Base-by-base conservation (phyloP, 2,888 invertebrate genomes). In the Heliconius cydno region DNA sequence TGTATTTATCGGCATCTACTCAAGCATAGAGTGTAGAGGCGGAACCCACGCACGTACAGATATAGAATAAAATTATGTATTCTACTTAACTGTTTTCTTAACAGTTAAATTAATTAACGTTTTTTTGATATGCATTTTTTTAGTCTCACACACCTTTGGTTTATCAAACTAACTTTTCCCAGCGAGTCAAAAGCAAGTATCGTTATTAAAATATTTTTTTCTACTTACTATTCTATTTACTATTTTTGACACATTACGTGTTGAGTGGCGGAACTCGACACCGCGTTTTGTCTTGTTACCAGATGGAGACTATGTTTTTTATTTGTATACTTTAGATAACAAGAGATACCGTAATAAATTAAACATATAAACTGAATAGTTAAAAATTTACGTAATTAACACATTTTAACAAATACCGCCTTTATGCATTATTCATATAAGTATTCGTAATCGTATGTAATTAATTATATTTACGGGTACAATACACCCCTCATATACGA, bases 1-100 rank as follows among this genome's bases (percentile, higher is more conserved):
- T 30, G 68, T 41, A 70, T 46, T 68, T 41, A 70, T 70, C 70
- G 70, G 25, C 12, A 13, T 15, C 73, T 34, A 73, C 73, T 73
- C 57, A 60, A n/a, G 73, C 73, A n/a, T 38, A 34, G 34, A 60
- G 73, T 34, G 73, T 73, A 25, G 10, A 57, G n/a, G 60, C 57
- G 57, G 13, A 60, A 57, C 57, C 30, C 73, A 73, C 73, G 60
- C 60, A 73, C n/a, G n/a, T 41, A 46, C 25, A 2, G 6, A 19
- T 41, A n/a, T n/a, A 68, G 22, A 71, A 71, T 25, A 46, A 25
- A 25, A 46, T 70, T 25, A 71, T 46, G 9, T n/a, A 28, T 71
- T 52, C 46, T 52, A 52, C 22, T 52, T 12, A 72, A 57, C 72
- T 52, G 73, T 73, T 41, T 9, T 34, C 38, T 73, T 60, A 60